Percentiles rank a stretch among this genome's conserved stretches.
Evolutionary conservation across 2,113 vertebrate species (phyloP).

Genomic region (Cyrtonyx montezumae): DNA sequence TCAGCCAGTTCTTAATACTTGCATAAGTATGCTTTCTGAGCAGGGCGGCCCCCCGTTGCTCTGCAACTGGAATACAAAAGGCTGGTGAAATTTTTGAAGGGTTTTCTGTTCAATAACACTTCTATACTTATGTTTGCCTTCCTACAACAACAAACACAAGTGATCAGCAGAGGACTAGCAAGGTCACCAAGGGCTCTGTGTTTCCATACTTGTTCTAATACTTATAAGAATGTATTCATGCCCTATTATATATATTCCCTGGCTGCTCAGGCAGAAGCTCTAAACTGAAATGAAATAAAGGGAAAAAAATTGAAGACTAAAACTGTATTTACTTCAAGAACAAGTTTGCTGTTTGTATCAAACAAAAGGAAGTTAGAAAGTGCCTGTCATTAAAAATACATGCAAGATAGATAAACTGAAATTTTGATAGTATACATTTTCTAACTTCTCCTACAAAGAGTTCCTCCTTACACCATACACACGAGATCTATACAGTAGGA

Average conservation of each 20-base stretch:
- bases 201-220: slow-evolving; percentile 83
- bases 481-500: slow-evolving; percentile 48
- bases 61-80: slow-evolving; percentile 84
- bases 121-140: slow-evolving; percentile 84
- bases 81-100: slow-evolving; percentile 84
- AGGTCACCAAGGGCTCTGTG: slow-evolving; percentile 80
- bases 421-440: slow-evolving; percentile 67
- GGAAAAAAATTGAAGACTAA: slow-evolving; percentile 66
- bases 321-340: slow-evolving; percentile 75
- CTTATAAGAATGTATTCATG: slow-evolving; percentile 86
- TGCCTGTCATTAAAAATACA: slow-evolving; percentile 76
- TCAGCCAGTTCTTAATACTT: slow-evolving; percentile 87
- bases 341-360: slow-evolving; percentile 71
- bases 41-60: slow-evolving; percentile 80
- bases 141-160: slow-evolving; percentile 83
- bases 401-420: slow-evolving; percentile 60
- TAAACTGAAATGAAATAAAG: slow-evolving; percentile 67
- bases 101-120: slow-evolving; percentile 85
- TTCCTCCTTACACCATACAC: slow-evolving; percentile 36
- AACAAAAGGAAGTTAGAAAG: slow-evolving; percentile 71
- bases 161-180: slow-evolving; percentile 80
- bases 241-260: slow-evolving; percentile 77
- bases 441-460: slow-evolving; percentile 62
- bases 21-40: slow-evolving; percentile 85
- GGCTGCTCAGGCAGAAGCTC: slow-evolving; percentile 70